Percentiles rank a stretch among this genome's conserved stretches.
These are phyloP conservation scores for Indicator maculatus DNA, from an alignment of 2,113 vertebrate genomes.

Conservation along the genomic window DNA sequence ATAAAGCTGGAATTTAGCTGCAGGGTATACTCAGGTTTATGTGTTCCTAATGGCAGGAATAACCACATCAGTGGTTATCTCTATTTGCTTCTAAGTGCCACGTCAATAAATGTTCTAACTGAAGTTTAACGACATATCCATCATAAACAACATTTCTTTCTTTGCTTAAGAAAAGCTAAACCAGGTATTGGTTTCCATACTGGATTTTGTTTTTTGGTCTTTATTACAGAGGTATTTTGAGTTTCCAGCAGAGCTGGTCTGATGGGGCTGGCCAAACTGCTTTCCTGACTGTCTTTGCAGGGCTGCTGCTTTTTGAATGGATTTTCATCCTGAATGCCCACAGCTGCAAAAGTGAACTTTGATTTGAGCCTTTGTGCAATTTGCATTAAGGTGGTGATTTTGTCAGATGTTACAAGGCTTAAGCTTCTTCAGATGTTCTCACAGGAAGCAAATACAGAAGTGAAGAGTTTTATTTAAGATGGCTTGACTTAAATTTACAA, in stretches of 20 bases:
- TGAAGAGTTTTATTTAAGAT: neutral
- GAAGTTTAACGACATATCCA: neutral
- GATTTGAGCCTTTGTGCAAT: neutral
- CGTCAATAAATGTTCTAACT: neutral
- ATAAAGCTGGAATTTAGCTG: neutral
- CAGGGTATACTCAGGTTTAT: neutral
- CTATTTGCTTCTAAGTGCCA: accelerated
- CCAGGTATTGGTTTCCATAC: neutral
- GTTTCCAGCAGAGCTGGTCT: neutral
- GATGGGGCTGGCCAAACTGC: neutral
- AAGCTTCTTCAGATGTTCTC: neutral
- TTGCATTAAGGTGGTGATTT: neutral
- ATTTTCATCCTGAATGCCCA: neutral
- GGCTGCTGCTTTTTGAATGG: too few species aligned
- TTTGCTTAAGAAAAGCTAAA: neutral
- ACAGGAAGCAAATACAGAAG: neutral
- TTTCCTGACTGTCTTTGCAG: accelerated
- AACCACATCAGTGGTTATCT: neutral
- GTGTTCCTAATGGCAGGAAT: neutral
- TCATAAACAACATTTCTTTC: neutral
- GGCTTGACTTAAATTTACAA: neutral
- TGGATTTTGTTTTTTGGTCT: neutral
- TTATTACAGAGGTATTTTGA: neutral
- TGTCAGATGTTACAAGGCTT: neutral
- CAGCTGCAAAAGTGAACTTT: neutral